phyloP scores from a whole-genome alignment of 2,113 vertebrate species.

The Bos indicus region DNA sequence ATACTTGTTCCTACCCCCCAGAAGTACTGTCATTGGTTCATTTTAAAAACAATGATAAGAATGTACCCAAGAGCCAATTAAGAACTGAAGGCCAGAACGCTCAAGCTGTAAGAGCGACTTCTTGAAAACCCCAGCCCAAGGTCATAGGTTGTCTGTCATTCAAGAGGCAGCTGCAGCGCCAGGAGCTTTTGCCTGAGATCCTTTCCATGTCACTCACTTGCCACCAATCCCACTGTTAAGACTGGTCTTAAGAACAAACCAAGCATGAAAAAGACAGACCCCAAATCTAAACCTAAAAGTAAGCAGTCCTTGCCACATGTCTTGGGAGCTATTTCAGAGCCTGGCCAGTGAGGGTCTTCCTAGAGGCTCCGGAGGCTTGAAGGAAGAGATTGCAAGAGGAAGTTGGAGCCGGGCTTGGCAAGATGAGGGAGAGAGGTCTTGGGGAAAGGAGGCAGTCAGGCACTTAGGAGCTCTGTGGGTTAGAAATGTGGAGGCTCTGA shows the following conservation, averaged over 20 bases:
- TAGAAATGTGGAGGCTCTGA: accelerated
- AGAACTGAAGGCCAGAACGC: accelerated
- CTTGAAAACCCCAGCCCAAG: background rate
- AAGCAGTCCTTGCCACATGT: background rate
- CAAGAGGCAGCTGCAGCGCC: accelerated
- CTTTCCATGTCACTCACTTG: background rate
- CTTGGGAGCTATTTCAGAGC: background rate
- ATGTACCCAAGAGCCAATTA: accelerated
- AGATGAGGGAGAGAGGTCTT: background rate
- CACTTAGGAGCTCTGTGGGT: background rate
- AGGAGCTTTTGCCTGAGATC: background rate
- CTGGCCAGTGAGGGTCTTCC: background rate
- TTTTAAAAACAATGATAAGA: background rate
- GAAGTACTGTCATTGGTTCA: accelerated
- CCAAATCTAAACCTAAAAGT: background rate
- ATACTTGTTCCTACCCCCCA: accelerated
- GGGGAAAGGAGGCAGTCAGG: accelerated
- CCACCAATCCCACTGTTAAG: background rate
- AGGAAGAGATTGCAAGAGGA: background rate
- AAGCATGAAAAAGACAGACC: background rate
- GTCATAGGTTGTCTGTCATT: too few relatives aligned
- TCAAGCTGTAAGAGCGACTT: accelerated
- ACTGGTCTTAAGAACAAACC: background rate
- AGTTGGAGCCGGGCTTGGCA: accelerated
- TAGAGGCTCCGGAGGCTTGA: background rate